Evolutionary conservation across 2,113 vertebrate species (phyloP).

Genomic region (Columba janthina): DNA sequence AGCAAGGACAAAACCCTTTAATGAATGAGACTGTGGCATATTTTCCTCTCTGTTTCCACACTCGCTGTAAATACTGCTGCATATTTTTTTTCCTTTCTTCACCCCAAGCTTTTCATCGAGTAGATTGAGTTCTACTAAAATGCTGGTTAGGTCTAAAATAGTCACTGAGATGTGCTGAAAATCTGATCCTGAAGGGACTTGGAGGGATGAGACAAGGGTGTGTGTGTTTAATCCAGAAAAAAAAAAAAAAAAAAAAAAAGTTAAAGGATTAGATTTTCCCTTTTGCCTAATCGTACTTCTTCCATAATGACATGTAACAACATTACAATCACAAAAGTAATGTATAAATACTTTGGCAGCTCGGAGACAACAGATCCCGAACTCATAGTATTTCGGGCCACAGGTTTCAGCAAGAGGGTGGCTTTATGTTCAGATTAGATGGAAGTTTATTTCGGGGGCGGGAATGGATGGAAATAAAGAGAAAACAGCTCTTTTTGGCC

Average conservation of each 20-base stretch:
- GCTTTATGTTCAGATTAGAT: neutral
- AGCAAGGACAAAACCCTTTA: neutral
- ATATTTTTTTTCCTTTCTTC: too few species aligned
- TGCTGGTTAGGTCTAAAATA: fast-evolving
- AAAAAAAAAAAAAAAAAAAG: neutral
- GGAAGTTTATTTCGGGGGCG: neutral
- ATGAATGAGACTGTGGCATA: fast-evolving
- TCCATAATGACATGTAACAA: neutral
- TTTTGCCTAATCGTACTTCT: neutral
- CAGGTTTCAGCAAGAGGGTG: neutral
- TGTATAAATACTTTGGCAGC: neutral
- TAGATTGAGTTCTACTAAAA: neutral
- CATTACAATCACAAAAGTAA: neutral
- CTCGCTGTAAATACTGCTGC: neutral
- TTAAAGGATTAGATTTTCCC: neutral
- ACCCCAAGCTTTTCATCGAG: fast-evolving
- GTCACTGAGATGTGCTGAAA: neutral
- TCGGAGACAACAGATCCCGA: fast-evolving
- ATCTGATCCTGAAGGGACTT: neutral
- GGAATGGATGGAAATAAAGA: too few species aligned
- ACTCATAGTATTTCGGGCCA: neutral
- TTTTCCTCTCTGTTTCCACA: neutral
- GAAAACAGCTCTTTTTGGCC: too few species aligned
- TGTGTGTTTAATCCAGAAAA: neutral
- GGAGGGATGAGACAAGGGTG: fast-evolving